phyloP scores from a whole-genome alignment of 2,888 invertebrate genomes.

The Sinelater perroti region DNA sequence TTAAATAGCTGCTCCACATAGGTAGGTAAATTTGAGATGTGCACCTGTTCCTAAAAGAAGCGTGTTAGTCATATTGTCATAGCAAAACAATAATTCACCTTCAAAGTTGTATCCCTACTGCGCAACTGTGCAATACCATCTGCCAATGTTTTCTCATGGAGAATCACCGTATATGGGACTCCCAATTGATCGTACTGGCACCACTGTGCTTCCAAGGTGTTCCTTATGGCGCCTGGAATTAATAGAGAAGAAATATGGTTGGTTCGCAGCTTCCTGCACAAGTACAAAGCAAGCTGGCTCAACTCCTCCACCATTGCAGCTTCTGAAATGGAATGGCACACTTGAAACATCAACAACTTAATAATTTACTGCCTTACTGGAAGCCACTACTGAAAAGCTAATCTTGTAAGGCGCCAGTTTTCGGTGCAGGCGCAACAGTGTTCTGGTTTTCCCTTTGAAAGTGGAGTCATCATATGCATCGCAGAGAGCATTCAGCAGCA shows the following conservation, averaged over 20 bases:
- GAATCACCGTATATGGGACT: slow-evolving; percentile 76
- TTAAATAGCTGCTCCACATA: slow-evolving; percentile 67
- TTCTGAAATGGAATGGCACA: slow-evolving; percentile 23
- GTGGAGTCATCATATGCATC: slow-evolving; percentile 67
- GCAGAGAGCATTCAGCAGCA: slow-evolving; percentile 65
- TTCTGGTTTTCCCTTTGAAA: slow-evolving; percentile 60
- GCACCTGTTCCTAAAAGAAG: slow-evolving; percentile 72
- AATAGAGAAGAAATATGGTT: slow-evolving; percentile 59
- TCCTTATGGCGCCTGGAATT: slow-evolving; percentile 53
- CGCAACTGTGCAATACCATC: slow-evolving; percentile 75
- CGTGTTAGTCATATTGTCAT: slow-evolving; percentile 17
- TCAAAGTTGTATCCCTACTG: slow-evolving; percentile 72
- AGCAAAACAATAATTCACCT: slow-evolving; percentile 47
- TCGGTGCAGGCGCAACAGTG: slow-evolving; percentile 69
- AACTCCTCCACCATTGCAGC: slow-evolving; percentile 58
- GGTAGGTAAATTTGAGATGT: slow-evolving; percentile 69
- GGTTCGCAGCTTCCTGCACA: slow-evolving; percentile 64
- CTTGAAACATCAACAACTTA: neutral
- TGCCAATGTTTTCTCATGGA: slow-evolving; percentile 72
- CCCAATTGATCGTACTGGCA: slow-evolving; percentile 69
- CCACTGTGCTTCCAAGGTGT: slow-evolving; percentile 59
- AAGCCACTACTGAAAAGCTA: slow-evolving; percentile 66
- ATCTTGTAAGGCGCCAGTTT: slow-evolving; percentile 82
- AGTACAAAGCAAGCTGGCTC: slow-evolving; percentile 64
- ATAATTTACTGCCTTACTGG: slow-evolving; percentile 52